Evolutionary conservation across 2,113 vertebrate genomes (phyloP).

Genomic region (Alces alces): DNA sequence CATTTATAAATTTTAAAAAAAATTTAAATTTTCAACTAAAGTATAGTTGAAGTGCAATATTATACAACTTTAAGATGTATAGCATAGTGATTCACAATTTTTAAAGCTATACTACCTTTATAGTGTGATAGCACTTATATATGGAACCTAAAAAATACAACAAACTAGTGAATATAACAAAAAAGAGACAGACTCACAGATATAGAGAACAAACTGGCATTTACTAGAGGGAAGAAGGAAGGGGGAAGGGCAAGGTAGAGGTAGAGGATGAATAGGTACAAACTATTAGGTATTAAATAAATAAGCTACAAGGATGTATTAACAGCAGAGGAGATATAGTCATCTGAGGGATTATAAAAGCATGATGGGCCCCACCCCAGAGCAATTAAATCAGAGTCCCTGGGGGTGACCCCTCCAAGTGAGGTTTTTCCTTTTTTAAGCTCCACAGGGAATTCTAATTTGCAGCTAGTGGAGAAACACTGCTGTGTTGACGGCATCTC

Average conservation of each 20-base stretch:
- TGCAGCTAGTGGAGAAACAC: neutral
- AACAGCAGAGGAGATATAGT: neutral
- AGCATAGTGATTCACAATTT: neutral
- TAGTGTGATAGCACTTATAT: neutral
- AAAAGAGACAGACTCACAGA: neutral
- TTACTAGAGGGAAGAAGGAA: neutral
- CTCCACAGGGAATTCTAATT: neutral
- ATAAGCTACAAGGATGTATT: neutral
- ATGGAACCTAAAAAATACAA: neutral
- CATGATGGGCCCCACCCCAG: neutral
- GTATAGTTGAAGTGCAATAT: neutral
- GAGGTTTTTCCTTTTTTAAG: neutral
- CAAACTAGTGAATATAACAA: neutral
- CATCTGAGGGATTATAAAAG: neutral
- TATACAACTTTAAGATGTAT: neutral
- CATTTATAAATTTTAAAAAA: neutral
- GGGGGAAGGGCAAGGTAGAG: neutral
- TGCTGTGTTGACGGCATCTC: neutral
- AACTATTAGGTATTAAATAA: neutral
- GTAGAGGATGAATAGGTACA: neutral
- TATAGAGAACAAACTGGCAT: neutral
- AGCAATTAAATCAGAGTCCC: neutral
- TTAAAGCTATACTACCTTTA: neutral
- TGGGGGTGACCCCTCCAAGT: neutral
- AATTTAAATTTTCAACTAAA: neutral